These are phyloP conservation scores for Ciona savignyi DNA, from an alignment of 23 tunicate species.

Conservation along the genomic window DNA sequence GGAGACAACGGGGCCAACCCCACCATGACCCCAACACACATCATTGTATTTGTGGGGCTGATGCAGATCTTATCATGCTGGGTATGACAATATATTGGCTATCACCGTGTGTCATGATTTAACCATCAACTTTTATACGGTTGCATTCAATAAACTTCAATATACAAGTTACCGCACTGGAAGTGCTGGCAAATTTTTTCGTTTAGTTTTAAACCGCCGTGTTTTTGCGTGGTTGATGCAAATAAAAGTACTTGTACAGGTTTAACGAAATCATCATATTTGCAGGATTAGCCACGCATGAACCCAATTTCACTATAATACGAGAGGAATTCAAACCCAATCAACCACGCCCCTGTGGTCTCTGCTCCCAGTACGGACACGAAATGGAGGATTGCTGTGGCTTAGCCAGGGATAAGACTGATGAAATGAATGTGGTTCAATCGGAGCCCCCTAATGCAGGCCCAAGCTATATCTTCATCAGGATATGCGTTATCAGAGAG, in stretches of 20 bases:
- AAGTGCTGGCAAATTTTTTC: too few relatives aligned
- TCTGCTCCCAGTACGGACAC: slow-evolving; percentile 93
- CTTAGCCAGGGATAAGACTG: slow-evolving; percentile 38
- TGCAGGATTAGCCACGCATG: slow-evolving; percentile 92
- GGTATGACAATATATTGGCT: too few relatives aligned
- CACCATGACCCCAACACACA: slow-evolving; percentile 97
- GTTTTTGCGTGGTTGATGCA: too few relatives aligned
- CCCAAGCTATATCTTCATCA: slow-evolving; percentile 83
- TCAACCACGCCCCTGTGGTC: slow-evolving; percentile 85
- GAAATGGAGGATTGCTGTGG: slow-evolving; percentile 95
- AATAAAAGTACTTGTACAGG: too few relatives aligned
- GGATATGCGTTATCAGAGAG: slow-evolving; percentile 75
- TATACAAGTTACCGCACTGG: too few relatives aligned
- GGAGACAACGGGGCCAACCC: slow-evolving; percentile 77
- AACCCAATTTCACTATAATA: slow-evolving; percentile 94
- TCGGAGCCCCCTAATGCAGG: slow-evolving; percentile 28
- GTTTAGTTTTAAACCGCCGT: too few relatives aligned
- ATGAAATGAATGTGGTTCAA: slow-evolving; percentile 44
- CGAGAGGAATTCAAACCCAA: slow-evolving; percentile 94
- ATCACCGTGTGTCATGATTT: too few relatives aligned
- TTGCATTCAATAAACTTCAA: too few relatives aligned
- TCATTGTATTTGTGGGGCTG: slow-evolving; percentile 98
- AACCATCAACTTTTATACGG: too few relatives aligned
- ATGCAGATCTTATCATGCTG: slow-evolving; percentile 97
- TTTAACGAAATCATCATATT: too few relatives aligned